Evolutionary conservation across 2,888 invertebrate species (phyloP).

Genomic region (Erebia ligea): DNA sequence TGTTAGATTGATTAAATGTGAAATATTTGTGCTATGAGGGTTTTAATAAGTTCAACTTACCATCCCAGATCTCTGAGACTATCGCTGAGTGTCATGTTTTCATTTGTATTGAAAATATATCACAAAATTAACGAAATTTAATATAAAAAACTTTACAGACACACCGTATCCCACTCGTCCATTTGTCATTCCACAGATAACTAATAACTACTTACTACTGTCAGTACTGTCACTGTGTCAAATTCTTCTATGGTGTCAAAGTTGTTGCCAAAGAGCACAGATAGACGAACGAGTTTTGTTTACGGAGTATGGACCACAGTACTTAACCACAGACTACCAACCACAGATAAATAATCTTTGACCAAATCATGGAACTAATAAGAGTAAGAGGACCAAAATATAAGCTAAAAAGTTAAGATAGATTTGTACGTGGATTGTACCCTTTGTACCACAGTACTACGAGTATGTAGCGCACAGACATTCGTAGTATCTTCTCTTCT

Average conservation of each 20-base stretch:
- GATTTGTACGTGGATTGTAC: too few species aligned
- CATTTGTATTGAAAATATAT: constrained; percentile 61
- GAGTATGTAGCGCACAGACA: too few species aligned
- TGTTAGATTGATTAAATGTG: constrained; percentile 40
- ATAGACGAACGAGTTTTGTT: constrained; percentile 22
- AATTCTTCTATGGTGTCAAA: not conserved
- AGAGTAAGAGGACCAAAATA: too few species aligned
- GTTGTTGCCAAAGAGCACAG: too few species aligned
- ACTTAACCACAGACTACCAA: constrained; percentile 1
- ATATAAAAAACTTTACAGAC: constrained; percentile 62
- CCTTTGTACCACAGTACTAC: too few species aligned
- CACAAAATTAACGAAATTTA: constrained; percentile 65
- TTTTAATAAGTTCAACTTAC: constrained; percentile 66
- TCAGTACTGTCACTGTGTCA: not conserved
- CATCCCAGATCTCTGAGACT: constrained; percentile 87
- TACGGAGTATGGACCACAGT: too few species aligned
- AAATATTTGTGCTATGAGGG: constrained; percentile 23
- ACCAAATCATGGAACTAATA: too few species aligned
- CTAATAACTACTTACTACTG: too few species aligned
- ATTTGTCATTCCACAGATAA: constrained; percentile 36
- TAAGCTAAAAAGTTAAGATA: too few species aligned
- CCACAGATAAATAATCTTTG: not conserved
- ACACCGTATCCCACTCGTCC: constrained; percentile 58
- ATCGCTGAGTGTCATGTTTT: constrained; percentile 84
- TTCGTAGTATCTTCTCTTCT: too few species aligned